Conservation (phyloP, 2,888 invertebrate genomes). For the Muscina levida region DNA sequence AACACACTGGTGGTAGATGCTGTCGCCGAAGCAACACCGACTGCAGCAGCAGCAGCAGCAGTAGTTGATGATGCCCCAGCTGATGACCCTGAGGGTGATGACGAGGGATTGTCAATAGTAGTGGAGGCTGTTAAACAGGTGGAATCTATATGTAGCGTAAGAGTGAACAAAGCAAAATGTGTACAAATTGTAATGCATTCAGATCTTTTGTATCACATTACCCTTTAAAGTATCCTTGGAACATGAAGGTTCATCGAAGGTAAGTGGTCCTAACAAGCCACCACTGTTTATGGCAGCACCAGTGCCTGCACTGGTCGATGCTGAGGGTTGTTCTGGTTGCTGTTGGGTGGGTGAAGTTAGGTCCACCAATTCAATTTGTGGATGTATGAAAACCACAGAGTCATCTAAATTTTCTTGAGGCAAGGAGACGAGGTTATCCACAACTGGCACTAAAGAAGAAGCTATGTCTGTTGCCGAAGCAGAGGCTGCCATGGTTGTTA, state of each 20-base stretch:
- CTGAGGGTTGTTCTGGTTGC: slow-evolving; percentile 56
- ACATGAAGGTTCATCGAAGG: slow-evolving; percentile 42
- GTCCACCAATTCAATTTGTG: slow-evolving; percentile 52
- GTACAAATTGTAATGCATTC: neutral
- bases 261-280: slow-evolving; percentile 43
- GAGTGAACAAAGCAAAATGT: neutral
- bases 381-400: slow-evolving; percentile 50
- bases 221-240: slow-evolving; percentile 17
- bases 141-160: neutral
- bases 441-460: neutral
- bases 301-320: slow-evolving; percentile 45
- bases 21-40: slow-evolving; percentile 24
- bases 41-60: slow-evolving; percentile 30
- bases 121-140: neutral
- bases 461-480: neutral
- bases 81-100: slow-evolving; percentile 26
- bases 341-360: slow-evolving; percentile 51
- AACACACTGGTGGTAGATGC: slow-evolving; percentile 69
- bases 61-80: slow-evolving; percentile 1
- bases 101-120: slow-evolving; percentile 55
- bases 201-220: neutral
- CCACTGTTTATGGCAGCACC: slow-evolving; percentile 37
- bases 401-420: neutral
- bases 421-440: neutral
- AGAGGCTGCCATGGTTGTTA: neutral